These are phyloP conservation scores for Orientallactaga bullata DNA, from an alignment of 2,113 vertebrate genomes.

Conservation along the genomic window DNA sequence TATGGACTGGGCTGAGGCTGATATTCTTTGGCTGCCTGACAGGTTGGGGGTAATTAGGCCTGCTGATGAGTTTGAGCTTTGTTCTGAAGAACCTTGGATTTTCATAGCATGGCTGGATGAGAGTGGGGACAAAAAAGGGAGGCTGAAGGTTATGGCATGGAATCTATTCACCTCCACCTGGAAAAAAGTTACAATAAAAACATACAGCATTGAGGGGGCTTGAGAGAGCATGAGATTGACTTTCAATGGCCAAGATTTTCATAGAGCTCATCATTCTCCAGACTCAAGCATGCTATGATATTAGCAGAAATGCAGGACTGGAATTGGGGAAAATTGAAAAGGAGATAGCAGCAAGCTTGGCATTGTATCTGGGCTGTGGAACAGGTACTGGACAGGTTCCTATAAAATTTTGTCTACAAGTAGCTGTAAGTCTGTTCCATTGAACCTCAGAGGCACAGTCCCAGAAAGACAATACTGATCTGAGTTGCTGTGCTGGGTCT, in stretches of 20 bases:
- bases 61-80: background rate
- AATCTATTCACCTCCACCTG: background rate
- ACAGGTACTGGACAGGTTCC: background rate
- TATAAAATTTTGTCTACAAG: background rate
- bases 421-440: background rate
- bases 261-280: background rate
- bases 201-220: background rate
- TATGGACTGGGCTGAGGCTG: background rate
- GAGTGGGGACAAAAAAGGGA: background rate
- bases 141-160: background rate
- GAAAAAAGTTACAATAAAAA: background rate
- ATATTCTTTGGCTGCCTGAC: background rate
- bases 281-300: background rate
- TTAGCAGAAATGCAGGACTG: background rate
- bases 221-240: background rate
- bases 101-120: background rate
- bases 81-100: background rate
- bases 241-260: background rate
- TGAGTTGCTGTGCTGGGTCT: background rate
- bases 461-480: background rate
- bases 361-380: background rate
- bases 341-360: background rate
- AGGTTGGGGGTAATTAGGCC: background rate
- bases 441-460: background rate
- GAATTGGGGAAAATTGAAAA: background rate